Conservation (phyloP, 2,888 invertebrate genomes). For the Sisyra terminalis region DNA sequence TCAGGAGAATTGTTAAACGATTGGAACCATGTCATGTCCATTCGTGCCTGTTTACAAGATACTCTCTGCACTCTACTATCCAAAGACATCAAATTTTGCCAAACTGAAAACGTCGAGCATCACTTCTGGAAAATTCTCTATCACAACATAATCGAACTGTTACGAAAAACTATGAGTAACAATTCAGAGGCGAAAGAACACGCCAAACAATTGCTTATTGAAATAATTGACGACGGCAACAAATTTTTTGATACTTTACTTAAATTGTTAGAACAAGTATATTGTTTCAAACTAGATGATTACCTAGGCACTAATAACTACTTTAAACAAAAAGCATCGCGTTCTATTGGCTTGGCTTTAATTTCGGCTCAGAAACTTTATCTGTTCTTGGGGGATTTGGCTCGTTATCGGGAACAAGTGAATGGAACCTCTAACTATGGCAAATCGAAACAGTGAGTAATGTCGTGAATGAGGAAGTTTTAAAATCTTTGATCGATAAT, state of each 20-base stretch:
- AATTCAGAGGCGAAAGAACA: slow-evolving; percentile 43
- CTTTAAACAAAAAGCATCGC: slow-evolving; percentile 42
- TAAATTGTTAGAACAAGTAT: slow-evolving; percentile 53
- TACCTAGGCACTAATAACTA: slow-evolving; percentile 40
- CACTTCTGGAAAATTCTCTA: slow-evolving; percentile 85
- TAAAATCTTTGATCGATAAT: neutral
- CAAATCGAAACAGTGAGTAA: slow-evolving; percentile 48
- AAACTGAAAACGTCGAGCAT: slow-evolving; percentile 73
- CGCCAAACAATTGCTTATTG: slow-evolving; percentile 44
- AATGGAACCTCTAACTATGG: slow-evolving; percentile 69
- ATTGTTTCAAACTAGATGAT: slow-evolving; percentile 52
- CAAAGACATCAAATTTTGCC: slow-evolving; percentile 72
- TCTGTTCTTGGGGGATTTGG: slow-evolving; percentile 82
- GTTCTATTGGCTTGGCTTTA: slow-evolving; percentile 56
- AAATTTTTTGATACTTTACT: slow-evolving; percentile 62
- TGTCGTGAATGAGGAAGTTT: slow-evolving; percentile 4
- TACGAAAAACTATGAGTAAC: slow-evolving; percentile 50
- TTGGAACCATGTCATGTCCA: slow-evolving; percentile 47
- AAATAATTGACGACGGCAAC: slow-evolving; percentile 64
- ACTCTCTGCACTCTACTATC: slow-evolving; percentile 49
- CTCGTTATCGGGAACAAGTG: slow-evolving; percentile 76
- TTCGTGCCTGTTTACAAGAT: slow-evolving; percentile 48
- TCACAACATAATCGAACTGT: slow-evolving; percentile 71
- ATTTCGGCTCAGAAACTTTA: slow-evolving; percentile 77
- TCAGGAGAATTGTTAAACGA: slow-evolving; percentile 40